Evolutionary conservation across 2,888 invertebrate species (phyloP).

Genomic region (Leuctra nigra): DNA sequence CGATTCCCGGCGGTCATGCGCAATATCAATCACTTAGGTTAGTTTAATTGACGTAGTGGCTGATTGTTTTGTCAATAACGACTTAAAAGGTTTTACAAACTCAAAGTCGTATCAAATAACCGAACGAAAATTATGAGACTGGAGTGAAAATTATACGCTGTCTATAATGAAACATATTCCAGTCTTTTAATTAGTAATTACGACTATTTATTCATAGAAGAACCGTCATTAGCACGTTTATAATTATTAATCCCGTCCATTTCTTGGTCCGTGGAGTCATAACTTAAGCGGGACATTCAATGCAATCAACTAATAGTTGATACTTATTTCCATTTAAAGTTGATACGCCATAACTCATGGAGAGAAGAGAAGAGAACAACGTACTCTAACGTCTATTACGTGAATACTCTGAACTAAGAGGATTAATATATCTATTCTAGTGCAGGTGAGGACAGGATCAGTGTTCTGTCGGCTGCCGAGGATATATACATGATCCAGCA

Average conservation of each 20-base stretch:
- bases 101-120: background rate
- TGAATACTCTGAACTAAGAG: too few relatives aligned
- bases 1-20: background rate
- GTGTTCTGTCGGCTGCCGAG: too few relatives aligned
- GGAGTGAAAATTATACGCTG: constrained; percentile 1
- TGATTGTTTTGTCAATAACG: constrained; percentile 1
- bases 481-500: background rate
- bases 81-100: too few relatives aligned
- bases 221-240: constrained; percentile 9
- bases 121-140: background rate
- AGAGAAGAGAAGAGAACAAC: too few relatives aligned
- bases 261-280: constrained; percentile 4
- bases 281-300: constrained; percentile 4
- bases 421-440: too few relatives aligned
- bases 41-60: background rate
- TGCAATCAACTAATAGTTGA: constrained; percentile 8
- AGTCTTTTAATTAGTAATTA: constrained; percentile 4
- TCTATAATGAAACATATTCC: constrained; percentile 3
- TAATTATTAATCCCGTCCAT: constrained; percentile 10
- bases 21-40: background rate
- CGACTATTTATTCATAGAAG: constrained; percentile 6
- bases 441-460: too few relatives aligned
- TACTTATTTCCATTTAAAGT: background rate
- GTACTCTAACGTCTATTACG: too few relatives aligned
- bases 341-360: background rate